Evolutionary conservation across 2,113 vertebrate species (phyloP), one percentile per base, ranked within the genome.

Genomic region (Protobothrops mucrosquamatus): DNA sequence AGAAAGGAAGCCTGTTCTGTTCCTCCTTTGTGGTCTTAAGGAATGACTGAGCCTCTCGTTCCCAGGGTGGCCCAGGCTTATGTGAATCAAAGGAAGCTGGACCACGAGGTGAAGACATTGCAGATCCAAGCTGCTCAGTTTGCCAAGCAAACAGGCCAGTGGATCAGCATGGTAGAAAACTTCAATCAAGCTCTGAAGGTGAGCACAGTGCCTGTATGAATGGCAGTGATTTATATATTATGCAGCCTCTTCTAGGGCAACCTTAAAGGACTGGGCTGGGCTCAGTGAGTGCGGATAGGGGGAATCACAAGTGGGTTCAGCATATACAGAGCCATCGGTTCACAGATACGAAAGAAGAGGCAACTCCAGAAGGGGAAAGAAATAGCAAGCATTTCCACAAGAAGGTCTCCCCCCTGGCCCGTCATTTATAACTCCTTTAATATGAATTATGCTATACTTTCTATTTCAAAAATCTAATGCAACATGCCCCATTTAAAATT

Each of bases 161-260:
- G 99, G 99, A 99, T 99, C 92, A 97, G 97, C 94, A 99, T 99
- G 98, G 99, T 99, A 96, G 99, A 99, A 94, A 99, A 98, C 92
- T 99, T 99, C 97, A 99, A 99, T 96, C 99, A 99, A 95, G 99
- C 99, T 12, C 97, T 99, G 57, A 99, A 99, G 98, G 99, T 98
- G 54, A 34, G 64, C 56, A 18, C 51, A 39, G 11, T 64, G 24
- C n/a, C 34, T 85, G 20, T 48, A 1, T 29, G 43, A 59, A 61
- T 26, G 39, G 34, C n/a, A 10, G 20, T 4, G 34, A 5, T 26
- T 23, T 8, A 56, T 14, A 3, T 48, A 12, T 92, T 14, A 15
- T 12, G 22, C 55, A 86, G 55, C 14, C 34, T 24, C 43, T n/a
- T 22, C 39, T 24, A 39, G 29, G 6, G 52, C 46, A 20, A 7